Evolutionary conservation across 2,888 invertebrate species (phyloP).

Genomic region (Tipula lateralis): DNA sequence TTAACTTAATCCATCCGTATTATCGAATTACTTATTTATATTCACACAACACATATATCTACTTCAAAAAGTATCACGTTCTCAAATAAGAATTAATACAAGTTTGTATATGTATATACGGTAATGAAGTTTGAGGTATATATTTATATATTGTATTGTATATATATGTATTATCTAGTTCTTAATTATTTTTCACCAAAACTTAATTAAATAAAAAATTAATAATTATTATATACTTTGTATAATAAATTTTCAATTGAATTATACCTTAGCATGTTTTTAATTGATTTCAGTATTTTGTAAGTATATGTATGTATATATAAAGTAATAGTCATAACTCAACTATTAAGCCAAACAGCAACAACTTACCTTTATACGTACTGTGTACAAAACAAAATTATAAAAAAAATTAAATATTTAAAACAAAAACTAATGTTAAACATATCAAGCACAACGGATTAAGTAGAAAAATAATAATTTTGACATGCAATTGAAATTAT

Average conservation of each 20-base stretch:
- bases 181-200: conserved; percentile 2
- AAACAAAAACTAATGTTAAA: neutral
- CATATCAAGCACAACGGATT: neutral
- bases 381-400: neutral
- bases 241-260: neutral
- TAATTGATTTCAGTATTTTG: neutral
- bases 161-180: conserved; percentile 24
- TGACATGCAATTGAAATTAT: neutral
- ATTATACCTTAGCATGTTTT: neutral
- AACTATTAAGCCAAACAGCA: neutral
- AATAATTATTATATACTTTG: neutral
- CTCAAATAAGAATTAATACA: neutral
- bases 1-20: neutral
- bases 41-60: neutral
- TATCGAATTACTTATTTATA: conserved; percentile 24
- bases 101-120: neutral
- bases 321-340: no score
- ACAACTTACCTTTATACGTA: neutral
- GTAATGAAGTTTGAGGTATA: neutral
- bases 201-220: neutral
- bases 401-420: neutral
- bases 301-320: neutral
- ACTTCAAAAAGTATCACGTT: neutral
- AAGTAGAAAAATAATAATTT: neutral
- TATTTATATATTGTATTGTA: neutral